A percentile compares a stretch with the other conserved stretches of the same genome.
Conservation (phyloP, 2,797 vertebrate species). For the Garrulus glandarius region DNA sequence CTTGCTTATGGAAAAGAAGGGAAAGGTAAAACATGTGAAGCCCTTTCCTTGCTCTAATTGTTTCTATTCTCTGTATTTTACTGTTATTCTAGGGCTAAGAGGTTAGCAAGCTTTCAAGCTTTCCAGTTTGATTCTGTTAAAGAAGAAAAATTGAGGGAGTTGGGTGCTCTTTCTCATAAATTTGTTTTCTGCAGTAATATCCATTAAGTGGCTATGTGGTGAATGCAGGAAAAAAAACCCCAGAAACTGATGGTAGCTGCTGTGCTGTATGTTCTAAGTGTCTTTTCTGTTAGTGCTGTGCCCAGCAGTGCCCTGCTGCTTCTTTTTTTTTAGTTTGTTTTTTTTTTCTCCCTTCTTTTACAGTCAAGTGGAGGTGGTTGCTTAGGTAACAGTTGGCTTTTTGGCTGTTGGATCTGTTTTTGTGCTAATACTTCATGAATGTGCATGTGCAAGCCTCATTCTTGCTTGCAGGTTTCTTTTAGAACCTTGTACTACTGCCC, state of each 20-base stretch:
- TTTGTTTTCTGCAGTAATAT: neutral
- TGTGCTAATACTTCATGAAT: neutral
- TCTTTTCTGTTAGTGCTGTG: neutral
- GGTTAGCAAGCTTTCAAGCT: neutral
- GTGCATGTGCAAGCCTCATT: neutral
- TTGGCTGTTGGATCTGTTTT: neutral
- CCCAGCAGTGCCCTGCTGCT: neutral
- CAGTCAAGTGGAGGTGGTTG: neutral
- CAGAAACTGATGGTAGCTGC: neutral
- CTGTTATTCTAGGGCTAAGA: neutral
- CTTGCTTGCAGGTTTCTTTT: neutral
- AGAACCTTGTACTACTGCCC: neutral
- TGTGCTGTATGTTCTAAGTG: neutral
- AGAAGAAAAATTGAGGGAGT: neutral
- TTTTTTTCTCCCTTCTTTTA: neutral
- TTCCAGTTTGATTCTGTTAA: neutral
- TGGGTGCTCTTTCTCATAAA: neutral
- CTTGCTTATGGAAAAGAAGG: constrained; percentile 95
- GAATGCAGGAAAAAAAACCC: neutral
- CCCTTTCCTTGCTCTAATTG: neutral
- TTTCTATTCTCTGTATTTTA: neutral
- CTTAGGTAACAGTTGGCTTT: neutral
- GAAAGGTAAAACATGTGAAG: constrained; percentile 82
- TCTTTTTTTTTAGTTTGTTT: neutral
- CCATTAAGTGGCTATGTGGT: neutral